Base-by-base conservation (phyloP, 1,140 invertebrate species). In the Pseudomyrmex dendroicus region DNA sequence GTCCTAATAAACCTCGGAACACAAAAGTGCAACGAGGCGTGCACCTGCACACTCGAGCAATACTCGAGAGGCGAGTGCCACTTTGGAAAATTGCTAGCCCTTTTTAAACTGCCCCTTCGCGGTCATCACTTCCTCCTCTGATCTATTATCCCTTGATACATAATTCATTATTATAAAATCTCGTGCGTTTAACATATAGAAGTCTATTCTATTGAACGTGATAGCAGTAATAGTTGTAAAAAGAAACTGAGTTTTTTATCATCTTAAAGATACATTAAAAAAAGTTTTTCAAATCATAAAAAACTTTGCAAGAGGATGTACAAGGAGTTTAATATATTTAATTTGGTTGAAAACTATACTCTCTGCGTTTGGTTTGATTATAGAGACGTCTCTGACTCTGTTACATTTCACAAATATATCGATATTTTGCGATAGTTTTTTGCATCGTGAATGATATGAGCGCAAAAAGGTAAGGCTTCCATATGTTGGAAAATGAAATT, bases 11-110 rank as follows among this genome's bases (percentile, higher is more conserved):
- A 80, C 20, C 44, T 61, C 12, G 44, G 20, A 9, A 56, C 48
- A 59, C 44, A 70, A 80, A 22, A 48, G 76, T 59, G 76, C 54
- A 80, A n/a, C 54, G 20, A 61, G 20, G 66, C 20, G 76, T 70
- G 20, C 52, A 59, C 10, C 20, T 70, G 67, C 54, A 73, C 70
- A 57, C 22, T 10, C 50, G 61, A 52, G 67, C 67, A 61, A 84
- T 73, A 50, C 54, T 78, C 70, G 15, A 22, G 64, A 72, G 67
- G 54, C 52, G 56, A 63, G 50, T 15, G 44, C 46, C 50, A 72
- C 77, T 73, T 54, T 66, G 77, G 70, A 13, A 84, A 64, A 84
- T 82, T 68, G 76, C 76, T 70, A 72, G 67, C 57, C 25, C 44
- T 66, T 50, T 17, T 44, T 44, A 64, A 74, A 62, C 59, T 72